Percentiles rank a stretch among this genome's conserved stretches.
phyloP scores from a whole-genome alignment of 2,113 vertebrate genomes.

The Rhodinocichla rosea region DNA sequence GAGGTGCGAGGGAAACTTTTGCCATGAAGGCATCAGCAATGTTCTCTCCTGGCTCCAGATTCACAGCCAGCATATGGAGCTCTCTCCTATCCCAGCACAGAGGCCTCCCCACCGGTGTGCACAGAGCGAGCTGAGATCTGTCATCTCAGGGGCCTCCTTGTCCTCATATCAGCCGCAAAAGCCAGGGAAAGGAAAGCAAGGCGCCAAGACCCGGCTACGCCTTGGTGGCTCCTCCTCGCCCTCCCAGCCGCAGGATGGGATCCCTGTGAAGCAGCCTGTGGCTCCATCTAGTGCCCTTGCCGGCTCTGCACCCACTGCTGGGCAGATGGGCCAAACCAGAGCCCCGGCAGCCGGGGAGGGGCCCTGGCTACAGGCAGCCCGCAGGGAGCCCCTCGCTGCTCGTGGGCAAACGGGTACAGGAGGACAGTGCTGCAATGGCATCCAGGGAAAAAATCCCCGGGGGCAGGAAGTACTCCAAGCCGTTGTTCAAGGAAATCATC shows the following conservation, averaged over 20 bases:
- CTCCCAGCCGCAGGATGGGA: background rate
- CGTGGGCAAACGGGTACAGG: background rate
- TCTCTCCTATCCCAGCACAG: background rate
- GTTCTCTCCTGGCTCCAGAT: background rate
- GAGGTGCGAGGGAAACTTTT: background rate
- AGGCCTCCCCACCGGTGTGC: background rate
- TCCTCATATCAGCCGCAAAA: background rate
- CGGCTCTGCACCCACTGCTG: background rate
- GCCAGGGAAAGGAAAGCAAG: background rate
- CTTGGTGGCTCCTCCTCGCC: background rate
- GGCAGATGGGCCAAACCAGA: background rate
- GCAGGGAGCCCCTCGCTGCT: background rate
- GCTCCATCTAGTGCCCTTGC: conserved; percentile 33
- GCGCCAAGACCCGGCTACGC: background rate
- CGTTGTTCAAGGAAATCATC: background rate
- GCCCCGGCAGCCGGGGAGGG: background rate
- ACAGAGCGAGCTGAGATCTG: background rate
- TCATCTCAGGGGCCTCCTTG: background rate
- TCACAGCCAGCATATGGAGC: rapidly evolving
- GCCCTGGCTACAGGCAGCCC: background rate
- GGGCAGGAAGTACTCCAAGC: background rate
- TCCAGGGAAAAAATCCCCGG: background rate
- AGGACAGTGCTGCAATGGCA: background rate
- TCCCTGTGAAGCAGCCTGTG: background rate
- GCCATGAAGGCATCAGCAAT: background rate